phyloP scores from a whole-genome alignment of 2,797 vertebrate genomes.

The Serranus cabrilla region DNA sequence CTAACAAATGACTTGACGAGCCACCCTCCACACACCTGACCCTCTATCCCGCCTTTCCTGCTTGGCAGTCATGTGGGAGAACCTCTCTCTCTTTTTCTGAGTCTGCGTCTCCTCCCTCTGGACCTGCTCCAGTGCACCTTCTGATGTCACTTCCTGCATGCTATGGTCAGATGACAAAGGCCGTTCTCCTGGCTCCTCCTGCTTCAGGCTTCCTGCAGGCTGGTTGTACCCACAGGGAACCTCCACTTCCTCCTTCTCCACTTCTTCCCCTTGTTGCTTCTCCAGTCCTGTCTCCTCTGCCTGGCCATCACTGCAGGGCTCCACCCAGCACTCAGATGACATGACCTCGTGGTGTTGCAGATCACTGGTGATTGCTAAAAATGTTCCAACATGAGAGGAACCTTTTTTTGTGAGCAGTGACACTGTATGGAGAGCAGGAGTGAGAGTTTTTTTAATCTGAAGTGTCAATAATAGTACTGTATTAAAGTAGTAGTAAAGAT shows the following conservation, averaged over 20 bases:
- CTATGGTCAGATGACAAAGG: slow-evolving; percentile 5
- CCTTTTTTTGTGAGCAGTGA: neutral
- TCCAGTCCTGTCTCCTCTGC: neutral
- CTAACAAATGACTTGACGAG: neutral
- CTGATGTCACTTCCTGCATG: slow-evolving; percentile 54
- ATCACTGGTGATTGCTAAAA: slow-evolving; percentile 29
- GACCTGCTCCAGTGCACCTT: slow-evolving; percentile 35
- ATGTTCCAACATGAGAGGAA: slow-evolving; percentile 33
- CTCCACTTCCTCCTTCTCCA: slow-evolving; percentile 28
- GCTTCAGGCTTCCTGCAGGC: slow-evolving; percentile 11
- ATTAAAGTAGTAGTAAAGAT: too few species aligned
- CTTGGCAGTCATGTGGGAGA: slow-evolving; percentile 26
- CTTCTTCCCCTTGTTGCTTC: slow-evolving; percentile 21
- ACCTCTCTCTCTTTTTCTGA: slow-evolving; percentile 17
- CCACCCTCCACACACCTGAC: slow-evolving; percentile 75
- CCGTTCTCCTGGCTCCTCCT: slow-evolving; percentile 15
- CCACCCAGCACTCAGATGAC: slow-evolving; percentile 58
- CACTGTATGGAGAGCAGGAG: neutral
- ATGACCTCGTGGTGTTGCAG: slow-evolving; percentile 57
- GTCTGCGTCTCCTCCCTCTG: slow-evolving; percentile 42
- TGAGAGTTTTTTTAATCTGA: neutral
- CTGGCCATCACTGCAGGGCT: slow-evolving; percentile 23
- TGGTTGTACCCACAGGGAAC: slow-evolving; percentile 10
- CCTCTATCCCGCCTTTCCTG: slow-evolving; percentile 38
- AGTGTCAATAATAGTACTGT: neutral